Evolutionary conservation across 2,113 vertebrate species (phyloP), one percentile per base, ranked within the genome.

Genomic region (Tamias sibiricus): DNA sequence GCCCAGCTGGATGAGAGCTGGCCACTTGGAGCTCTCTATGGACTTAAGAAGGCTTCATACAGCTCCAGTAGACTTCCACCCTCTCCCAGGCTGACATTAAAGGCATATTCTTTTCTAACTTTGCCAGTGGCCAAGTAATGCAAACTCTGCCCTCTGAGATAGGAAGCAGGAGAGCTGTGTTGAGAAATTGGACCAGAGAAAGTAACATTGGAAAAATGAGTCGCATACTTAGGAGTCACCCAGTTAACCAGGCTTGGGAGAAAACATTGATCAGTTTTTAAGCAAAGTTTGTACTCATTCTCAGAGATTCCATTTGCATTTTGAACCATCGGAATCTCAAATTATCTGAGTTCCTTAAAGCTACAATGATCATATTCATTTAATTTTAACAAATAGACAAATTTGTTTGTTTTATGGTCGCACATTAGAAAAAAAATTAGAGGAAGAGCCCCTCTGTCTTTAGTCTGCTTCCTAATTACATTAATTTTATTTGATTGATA

Each of bases 401-500:
- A 87, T 75, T n/a, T 77, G 66, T 93, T 98, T 94, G 79, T 68
- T 95, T 88, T 92, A 44, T 69, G 28, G 91, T 88, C 68, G 40
- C 16, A 4, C 44, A 87, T 93, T 91, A 89, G 89, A 57, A 81
- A 91, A 91, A 57, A 94, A 82, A 37, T 52, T 42, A 77, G 59
- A 93, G 93, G 86, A 93, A 95, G 83, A 82, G 14, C 13, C 17
- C 37, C 12, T 96, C 88, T 94, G 83, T 91, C 89, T 97, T 93
- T 68, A 93, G 71, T 95, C 8, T 19, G 72, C 47, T 82, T 95
- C 85, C 91, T 97, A 93, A 96, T 97, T 95, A 84, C 57, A 68
- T 83, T 97, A 62, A 95, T 98, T 96, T 94, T 96, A 89, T 90
- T 83, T 94, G 93, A 97, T 96, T 97, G 96, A 96, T 94, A 95